Evolutionary conservation across 2,888 invertebrate genomes (phyloP).

Genomic region (Cerastoderma edule): DNA sequence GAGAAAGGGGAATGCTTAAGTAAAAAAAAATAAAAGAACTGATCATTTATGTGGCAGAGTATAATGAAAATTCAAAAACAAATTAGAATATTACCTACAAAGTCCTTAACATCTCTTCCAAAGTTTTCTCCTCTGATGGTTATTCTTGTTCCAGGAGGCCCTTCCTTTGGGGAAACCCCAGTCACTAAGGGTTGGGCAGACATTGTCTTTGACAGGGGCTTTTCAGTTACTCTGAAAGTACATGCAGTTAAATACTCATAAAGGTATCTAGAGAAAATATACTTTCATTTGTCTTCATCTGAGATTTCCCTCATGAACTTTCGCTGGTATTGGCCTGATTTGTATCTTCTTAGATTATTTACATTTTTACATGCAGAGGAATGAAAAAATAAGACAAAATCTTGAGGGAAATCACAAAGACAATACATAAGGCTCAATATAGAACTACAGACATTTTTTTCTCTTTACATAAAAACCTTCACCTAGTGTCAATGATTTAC

Average conservation of each 20-base stretch:
- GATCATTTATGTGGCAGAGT: too few species aligned
- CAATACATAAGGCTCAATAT: too few species aligned
- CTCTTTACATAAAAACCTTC: too few species aligned
- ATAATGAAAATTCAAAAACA: background rate
- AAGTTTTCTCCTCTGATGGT: conserved; percentile 98
- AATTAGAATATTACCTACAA: conserved; percentile 88
- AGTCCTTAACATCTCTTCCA: conserved; percentile 92
- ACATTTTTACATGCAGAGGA: background rate
- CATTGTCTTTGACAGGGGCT: background rate
- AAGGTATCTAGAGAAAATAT: background rate
- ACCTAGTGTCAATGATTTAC: too few species aligned
- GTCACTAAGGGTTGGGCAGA: conserved; percentile 77
- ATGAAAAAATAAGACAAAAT: too few species aligned
- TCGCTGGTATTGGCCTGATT: background rate
- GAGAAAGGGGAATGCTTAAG: too few species aligned
- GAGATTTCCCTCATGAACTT: background rate
- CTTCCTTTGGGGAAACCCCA: conserved; percentile 99
- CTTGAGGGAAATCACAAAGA: too few species aligned
- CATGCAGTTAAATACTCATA: background rate
- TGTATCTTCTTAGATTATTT: background rate
- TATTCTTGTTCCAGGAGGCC: conserved; percentile 97
- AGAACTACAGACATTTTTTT: too few species aligned
- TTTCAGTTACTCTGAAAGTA: background rate
- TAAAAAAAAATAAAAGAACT: too few species aligned
- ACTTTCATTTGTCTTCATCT: background rate